Percentiles rank a stretch among this genome's conserved stretches.
Evolutionary conservation across 2,888 invertebrate genomes (phyloP).

Genomic region (Megamerina dolium): DNA sequence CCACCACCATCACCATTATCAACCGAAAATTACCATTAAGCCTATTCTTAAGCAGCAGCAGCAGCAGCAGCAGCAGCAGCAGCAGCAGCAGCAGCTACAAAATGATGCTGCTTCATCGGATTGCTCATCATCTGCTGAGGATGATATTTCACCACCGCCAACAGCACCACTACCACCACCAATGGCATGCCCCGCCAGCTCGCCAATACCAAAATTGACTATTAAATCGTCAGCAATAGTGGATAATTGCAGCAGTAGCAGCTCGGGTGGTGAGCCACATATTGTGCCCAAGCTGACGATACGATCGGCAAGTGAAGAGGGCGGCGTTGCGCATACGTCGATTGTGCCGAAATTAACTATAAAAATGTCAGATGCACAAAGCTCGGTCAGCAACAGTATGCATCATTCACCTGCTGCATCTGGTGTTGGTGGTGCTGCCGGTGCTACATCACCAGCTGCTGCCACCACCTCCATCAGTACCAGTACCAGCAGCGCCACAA

Average conservation of each 20-base stretch:
- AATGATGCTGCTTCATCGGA: conserved; percentile 33
- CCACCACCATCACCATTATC: conserved; percentile 24
- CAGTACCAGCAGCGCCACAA: conserved; percentile 13
- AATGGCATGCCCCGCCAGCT: conserved; percentile 8
- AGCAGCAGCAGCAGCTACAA: no score
- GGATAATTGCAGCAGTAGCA: conserved; percentile 8
- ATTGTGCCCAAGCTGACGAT: conserved; percentile 49
- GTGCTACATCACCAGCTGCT: conserved; percentile 17
- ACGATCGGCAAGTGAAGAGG: conserved; percentile 39
- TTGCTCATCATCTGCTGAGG: conserved; percentile 34
- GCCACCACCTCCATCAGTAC: conserved; percentile 22
- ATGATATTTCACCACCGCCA: conserved; percentile 21
- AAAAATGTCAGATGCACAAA: conserved; percentile 38
- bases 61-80: no score
- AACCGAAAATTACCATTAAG: conserved; percentile 42
- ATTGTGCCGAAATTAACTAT: conserved; percentile 48
- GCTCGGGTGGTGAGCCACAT: conserved; percentile 34
- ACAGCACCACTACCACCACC: conserved; percentile 8
- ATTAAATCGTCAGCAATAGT: conserved; percentile 24
- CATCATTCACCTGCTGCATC: conserved; percentile 8
- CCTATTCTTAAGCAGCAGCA: conserved; percentile 38
- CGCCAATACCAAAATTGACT: conserved; percentile 31
- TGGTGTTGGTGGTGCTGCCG: no score
- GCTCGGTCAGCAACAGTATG: conserved; percentile 6
- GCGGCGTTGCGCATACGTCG: conserved; percentile 31